phyloP scores from a whole-genome alignment of 2,888 invertebrate species.

The Drosophila paramelanica region DNA sequence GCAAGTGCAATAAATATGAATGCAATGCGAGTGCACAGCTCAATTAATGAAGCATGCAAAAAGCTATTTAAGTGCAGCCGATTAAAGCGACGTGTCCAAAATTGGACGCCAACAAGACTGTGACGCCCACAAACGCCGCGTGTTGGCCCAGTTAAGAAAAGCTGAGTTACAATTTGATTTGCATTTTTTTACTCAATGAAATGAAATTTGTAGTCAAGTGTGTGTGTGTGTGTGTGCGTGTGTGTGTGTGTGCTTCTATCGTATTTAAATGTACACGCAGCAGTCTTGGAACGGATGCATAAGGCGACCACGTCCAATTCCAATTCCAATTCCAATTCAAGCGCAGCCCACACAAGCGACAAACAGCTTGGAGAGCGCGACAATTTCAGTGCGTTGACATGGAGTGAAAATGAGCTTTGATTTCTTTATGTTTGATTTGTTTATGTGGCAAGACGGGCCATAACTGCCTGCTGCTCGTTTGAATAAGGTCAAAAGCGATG shows the following conservation, averaged over 20 bases:
- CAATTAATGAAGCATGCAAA: constrained; percentile 74
- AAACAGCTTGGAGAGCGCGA: constrained; percentile 41
- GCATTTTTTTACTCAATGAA: constrained; percentile 58
- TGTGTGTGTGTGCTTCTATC: constrained; percentile 30
- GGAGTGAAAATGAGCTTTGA: constrained; percentile 78
- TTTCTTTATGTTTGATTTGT: constrained; percentile 74
- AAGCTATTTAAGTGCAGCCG: constrained; percentile 46
- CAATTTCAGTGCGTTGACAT: constrained; percentile 60
- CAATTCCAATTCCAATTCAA: constrained; percentile 40
- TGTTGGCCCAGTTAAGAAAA: constrained; percentile 70
- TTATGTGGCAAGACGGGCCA: constrained; percentile 67
- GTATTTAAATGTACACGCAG: constrained; percentile 59
- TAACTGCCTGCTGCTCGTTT: constrained; percentile 56
- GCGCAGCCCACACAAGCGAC: constrained; percentile 65
- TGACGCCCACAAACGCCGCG: constrained; percentile 65
- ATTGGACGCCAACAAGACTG: constrained; percentile 58
- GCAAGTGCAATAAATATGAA: constrained; percentile 49
- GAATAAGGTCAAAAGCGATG: constrained; percentile 71
- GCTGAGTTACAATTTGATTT: constrained; percentile 41
- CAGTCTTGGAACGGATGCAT: constrained; percentile 41
- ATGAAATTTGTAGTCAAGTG: constrained; percentile 43
- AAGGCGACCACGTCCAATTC: constrained; percentile 48
- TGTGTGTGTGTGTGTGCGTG: constrained; percentile 7
- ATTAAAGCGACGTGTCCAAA: constrained; percentile 59
- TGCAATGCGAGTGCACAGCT: constrained; percentile 35